These are phyloP conservation scores for Calidris pygmaea DNA, from an alignment of 2,113 vertebrate genomes.

Conservation along the genomic window DNA sequence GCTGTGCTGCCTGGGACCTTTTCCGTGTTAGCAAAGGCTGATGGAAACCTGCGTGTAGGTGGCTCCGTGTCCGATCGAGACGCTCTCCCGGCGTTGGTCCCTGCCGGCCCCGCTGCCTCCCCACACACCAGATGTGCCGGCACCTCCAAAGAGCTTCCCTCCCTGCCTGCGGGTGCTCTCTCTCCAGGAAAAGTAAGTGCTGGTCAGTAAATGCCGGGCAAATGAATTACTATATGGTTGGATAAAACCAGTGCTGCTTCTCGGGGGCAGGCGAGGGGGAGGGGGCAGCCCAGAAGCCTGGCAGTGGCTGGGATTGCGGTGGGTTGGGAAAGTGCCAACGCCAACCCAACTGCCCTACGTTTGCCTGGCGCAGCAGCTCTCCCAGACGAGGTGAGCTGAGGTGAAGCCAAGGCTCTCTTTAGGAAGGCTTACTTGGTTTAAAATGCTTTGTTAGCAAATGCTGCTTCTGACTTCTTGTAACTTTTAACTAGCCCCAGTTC, in stretches of 20 bases:
- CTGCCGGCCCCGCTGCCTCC: neutral
- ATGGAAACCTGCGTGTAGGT: rapidly evolving
- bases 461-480: neutral
- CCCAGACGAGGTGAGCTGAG: neutral
- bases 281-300: neutral
- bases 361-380: neutral
- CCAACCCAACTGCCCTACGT: neutral
- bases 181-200: slow-evolving; percentile 35
- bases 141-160: neutral
- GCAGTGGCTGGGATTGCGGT: neutral
- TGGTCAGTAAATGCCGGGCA: neutral
- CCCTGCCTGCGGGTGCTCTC: neutral
- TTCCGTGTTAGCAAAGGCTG: neutral
- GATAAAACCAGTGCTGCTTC: neutral
- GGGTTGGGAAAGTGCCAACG: neutral
- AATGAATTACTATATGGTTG: rapidly evolving
- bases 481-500: neutral
- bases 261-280: rapidly evolving
- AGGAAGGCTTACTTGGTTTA: neutral
- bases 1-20: neutral
- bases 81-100: rapidly evolving
- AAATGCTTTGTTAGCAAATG: neutral
- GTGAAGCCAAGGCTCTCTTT: neutral
- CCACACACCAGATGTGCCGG: neutral
- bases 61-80: rapidly evolving